phyloP scores from a whole-genome alignment of 2,113 vertebrate genomes.

The Rhinoderma darwinii region DNA sequence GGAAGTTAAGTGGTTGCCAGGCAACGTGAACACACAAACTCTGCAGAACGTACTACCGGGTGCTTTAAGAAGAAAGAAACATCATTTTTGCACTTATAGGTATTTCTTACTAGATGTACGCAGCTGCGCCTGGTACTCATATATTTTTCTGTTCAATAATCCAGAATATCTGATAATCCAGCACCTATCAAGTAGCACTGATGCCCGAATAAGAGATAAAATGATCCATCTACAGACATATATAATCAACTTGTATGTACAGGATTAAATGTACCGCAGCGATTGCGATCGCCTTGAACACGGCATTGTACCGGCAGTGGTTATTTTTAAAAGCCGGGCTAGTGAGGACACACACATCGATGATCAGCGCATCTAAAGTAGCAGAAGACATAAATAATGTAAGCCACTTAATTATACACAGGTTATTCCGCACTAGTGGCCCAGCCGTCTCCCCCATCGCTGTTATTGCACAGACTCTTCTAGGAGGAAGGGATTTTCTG shows the following conservation, averaged over 20 bases:
- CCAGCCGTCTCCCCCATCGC: background rate
- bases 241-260: background rate
- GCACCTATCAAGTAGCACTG: too few relatives aligned
- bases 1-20: too few relatives aligned
- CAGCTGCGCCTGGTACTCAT: too few relatives aligned
- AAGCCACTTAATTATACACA: slow-evolving; percentile 47
- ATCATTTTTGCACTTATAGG: too few relatives aligned
- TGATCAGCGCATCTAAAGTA: slow-evolving; percentile 18
- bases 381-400: slow-evolving; percentile 34
- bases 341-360: slow-evolving; percentile 16
- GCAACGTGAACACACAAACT: too few relatives aligned
- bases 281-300: background rate
- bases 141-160: too few relatives aligned
- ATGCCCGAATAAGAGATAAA: too few relatives aligned
- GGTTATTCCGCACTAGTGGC: slow-evolving; percentile 37
- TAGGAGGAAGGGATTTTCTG: background rate
- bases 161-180: too few relatives aligned
- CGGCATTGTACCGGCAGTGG: background rate
- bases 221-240: too few relatives aligned
- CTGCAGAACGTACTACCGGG: too few relatives aligned
- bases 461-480: background rate
- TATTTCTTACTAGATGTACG: too few relatives aligned
- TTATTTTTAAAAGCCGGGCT: slow-evolving; percentile 4
- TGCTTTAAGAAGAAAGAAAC: too few relatives aligned
- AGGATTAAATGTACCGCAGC: background rate